These are phyloP conservation scores for Armadillidium nasatum DNA, from an alignment of 1,140 invertebrate species.

Conservation along the genomic window DNA sequence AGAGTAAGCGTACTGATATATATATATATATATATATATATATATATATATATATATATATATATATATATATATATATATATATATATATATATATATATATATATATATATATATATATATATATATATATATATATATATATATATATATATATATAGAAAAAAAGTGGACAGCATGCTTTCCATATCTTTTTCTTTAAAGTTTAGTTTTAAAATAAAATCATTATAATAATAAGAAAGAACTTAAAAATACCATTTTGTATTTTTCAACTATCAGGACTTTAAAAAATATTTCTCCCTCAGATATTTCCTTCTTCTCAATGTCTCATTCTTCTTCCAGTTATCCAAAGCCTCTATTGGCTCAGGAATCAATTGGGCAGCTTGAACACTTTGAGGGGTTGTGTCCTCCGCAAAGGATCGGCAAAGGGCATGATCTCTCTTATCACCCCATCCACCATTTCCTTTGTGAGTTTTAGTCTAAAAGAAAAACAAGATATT, in stretches of 20 bases:
- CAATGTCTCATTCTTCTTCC: not conserved
- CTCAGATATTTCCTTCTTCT: not conserved
- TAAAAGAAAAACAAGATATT: constrained; percentile 1
- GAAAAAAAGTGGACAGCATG: too few relatives aligned
- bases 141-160: too few relatives aligned
- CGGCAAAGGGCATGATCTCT: constrained; percentile 26
- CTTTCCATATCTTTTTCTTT: too few relatives aligned
- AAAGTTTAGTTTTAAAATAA: too few relatives aligned
- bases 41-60: constrained; percentile 17
- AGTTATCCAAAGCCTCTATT: not conserved
- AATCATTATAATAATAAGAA: too few relatives aligned
- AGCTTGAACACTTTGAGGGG: not conserved
- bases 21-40: not conserved
- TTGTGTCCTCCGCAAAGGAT: constrained; percentile 8
- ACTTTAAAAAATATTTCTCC: not conserved
- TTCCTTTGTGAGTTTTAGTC: constrained; percentile 28
- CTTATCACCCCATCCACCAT: constrained; percentile 26
- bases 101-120: constrained; percentile 20
- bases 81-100: constrained; percentile 19
- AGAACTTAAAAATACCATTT: not conserved
- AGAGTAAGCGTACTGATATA: too few relatives aligned
- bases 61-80: constrained; percentile 10
- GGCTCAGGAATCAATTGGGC: constrained; percentile 17
- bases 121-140: constrained; percentile 6
- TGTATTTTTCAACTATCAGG: not conserved